Evolutionary conservation across 2,888 invertebrate species (phyloP).

Genomic region (Heliconius erato): DNA sequence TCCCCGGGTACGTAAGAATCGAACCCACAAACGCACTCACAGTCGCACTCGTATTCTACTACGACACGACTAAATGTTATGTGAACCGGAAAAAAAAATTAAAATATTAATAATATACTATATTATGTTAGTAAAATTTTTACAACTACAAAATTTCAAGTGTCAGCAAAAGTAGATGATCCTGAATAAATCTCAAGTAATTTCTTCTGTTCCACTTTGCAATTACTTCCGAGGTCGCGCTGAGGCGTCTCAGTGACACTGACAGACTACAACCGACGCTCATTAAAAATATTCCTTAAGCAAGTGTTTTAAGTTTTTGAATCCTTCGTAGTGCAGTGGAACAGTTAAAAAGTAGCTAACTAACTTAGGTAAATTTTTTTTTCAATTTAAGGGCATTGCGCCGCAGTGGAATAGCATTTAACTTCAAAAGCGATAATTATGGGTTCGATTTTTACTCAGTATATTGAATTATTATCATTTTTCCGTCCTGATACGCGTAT

Average conservation of each 20-base stretch:
- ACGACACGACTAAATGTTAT: too few relatives aligned
- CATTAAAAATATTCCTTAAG: conserved; percentile 14
- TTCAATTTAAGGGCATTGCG: too few relatives aligned
- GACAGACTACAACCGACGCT: conserved; percentile 5
- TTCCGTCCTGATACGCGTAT: too few relatives aligned
- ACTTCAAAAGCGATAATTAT: too few relatives aligned
- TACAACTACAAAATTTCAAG: background rate
- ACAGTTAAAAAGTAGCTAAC: background rate
- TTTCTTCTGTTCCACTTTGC: conserved; percentile 9
- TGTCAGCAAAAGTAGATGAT: background rate
- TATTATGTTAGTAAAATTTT: background rate
- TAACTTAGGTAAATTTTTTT: too few relatives aligned
- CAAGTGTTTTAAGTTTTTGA: background rate
- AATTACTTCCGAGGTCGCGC: conserved; percentile 17
- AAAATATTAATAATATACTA: background rate
- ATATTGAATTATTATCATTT: too few relatives aligned
- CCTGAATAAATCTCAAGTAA: conserved; percentile 18
- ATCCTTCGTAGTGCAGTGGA: background rate
- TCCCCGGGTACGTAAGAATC: too few relatives aligned
- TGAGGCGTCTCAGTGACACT: conserved; percentile 6
- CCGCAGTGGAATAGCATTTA: too few relatives aligned
- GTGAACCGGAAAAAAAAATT: too few relatives aligned
- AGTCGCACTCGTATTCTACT: too few relatives aligned
- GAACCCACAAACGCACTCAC: too few relatives aligned
- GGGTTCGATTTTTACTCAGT: too few relatives aligned